A percentile compares a stretch with the other conserved stretches of the same genome.
Conservation (phyloP, 2,888 invertebrate genomes). For the Tetranychus piercei region DNA sequence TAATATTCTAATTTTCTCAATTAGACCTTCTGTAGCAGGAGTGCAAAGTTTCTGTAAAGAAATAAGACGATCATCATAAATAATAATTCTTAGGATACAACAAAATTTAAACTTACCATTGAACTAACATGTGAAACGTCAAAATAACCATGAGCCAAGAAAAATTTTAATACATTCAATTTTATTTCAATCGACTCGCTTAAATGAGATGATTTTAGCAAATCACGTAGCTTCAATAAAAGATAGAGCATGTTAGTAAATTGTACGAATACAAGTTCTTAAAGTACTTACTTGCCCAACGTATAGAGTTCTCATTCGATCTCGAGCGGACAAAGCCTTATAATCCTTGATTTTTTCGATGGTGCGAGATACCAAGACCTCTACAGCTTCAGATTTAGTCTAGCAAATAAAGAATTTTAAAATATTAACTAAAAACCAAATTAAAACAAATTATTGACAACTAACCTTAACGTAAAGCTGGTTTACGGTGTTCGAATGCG, state of each 20-base stretch:
- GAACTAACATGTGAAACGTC: background rate
- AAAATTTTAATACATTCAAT: background rate
- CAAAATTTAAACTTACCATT: background rate
- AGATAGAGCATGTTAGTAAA: background rate
- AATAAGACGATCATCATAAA: background rate
- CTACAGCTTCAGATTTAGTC: background rate
- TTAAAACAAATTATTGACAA: background rate
- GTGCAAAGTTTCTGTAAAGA: background rate
- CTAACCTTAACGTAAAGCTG: background rate
- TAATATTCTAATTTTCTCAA: background rate
- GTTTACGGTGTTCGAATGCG: background rate
- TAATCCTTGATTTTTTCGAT: background rate
- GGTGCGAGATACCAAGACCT: background rate
- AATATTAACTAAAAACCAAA: background rate
- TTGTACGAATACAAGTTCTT: background rate
- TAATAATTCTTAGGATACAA: background rate
- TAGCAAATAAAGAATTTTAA: background rate
- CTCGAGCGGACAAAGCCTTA: background rate
- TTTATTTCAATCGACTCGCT: background rate
- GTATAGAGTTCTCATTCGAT: background rate
- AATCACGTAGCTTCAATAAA: background rate
- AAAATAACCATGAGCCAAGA: background rate
- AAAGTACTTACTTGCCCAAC: background rate
- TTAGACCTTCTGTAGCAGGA: background rate
- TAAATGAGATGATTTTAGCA: background rate